Evolutionary conservation across 2,888 invertebrate species (phyloP).

Genomic region (Caenorhabditis imperialis): DNA sequence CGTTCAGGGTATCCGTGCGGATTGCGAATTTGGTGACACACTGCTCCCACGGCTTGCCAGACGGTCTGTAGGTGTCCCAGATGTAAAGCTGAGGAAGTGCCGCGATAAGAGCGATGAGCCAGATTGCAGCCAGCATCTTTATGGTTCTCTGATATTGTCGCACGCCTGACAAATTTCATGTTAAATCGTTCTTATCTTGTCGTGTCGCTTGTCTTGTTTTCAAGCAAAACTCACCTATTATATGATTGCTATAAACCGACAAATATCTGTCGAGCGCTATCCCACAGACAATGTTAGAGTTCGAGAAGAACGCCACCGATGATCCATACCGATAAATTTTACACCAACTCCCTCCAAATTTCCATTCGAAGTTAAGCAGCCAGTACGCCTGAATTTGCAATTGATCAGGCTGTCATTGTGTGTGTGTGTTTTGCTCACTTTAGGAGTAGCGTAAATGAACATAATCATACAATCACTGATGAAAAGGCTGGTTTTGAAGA

Average conservation of each 20-base stretch:
- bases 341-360: conserved; percentile 63
- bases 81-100: conserved; percentile 71
- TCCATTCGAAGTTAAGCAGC: conserved; percentile 69
- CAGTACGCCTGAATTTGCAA: conserved; percentile 58
- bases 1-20: conserved; percentile 10
- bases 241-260: conserved; percentile 71
- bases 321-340: conserved; percentile 69
- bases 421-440: conserved; percentile 42
- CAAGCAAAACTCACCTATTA: conserved; percentile 63
- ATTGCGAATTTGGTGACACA: conserved; percentile 69
- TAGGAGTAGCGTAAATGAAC: conserved; percentile 69
- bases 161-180: conserved; percentile 19
- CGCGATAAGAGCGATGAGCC: conserved; percentile 67
- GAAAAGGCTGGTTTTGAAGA: conserved; percentile 71
- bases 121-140: conserved; percentile 60
- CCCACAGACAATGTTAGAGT: conserved; percentile 71
- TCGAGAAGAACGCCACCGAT: conserved; percentile 71
- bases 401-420: not conserved
- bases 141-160: conserved; percentile 31
- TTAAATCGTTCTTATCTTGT: not conserved
- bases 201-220: no score
- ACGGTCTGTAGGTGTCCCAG: conserved; percentile 65
- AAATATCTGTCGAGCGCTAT: conserved; percentile 72
- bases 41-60: conserved; percentile 57
- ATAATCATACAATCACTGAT: conserved; percentile 72